These are phyloP conservation scores for Conistra vaccinii DNA, from an alignment of 2,888 invertebrate species.

Conservation along the genomic window DNA sequence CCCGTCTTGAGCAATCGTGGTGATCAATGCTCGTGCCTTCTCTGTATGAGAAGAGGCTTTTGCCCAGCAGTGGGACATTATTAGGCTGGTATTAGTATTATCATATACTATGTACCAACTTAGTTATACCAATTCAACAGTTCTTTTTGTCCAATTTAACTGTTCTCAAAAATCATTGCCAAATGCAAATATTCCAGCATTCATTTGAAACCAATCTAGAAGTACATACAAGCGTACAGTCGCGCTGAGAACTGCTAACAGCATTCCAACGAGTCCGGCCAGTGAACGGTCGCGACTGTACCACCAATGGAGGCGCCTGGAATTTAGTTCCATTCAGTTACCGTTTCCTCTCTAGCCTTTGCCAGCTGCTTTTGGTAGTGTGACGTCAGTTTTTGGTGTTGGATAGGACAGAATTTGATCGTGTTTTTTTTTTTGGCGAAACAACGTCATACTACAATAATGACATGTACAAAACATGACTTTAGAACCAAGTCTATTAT, in stretches of 20 bases:
- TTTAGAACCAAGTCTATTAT: neutral
- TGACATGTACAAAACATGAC: neutral
- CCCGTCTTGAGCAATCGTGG: too few species aligned
- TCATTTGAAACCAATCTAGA: constrained; percentile 27
- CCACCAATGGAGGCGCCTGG: constrained; percentile 80
- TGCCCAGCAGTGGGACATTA: too few species aligned
- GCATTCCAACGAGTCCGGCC: constrained; percentile 82
- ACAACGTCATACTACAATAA: too few species aligned
- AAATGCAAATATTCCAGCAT: constrained; percentile 14
- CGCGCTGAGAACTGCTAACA: constrained; percentile 72
- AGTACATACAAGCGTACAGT: constrained; percentile 58
- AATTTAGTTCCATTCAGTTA: constrained; percentile 90
- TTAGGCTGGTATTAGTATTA: too few species aligned
- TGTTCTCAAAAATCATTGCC: neutral
- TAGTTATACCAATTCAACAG: neutral
- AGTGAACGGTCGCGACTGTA: constrained; percentile 73
- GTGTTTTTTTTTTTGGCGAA: neutral
- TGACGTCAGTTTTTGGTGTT: constrained; percentile 62
- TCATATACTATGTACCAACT: neutral
- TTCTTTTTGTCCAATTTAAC: neutral
- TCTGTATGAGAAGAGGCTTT: too few species aligned
- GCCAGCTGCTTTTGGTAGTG: constrained; percentile 82
- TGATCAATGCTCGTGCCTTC: too few species aligned
- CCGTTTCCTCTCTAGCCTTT: constrained; percentile 88
- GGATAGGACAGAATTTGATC: neutral